Conservation (phyloP, 2,797 vertebrate genomes). For the Rhyacichthys aspro region DNA sequence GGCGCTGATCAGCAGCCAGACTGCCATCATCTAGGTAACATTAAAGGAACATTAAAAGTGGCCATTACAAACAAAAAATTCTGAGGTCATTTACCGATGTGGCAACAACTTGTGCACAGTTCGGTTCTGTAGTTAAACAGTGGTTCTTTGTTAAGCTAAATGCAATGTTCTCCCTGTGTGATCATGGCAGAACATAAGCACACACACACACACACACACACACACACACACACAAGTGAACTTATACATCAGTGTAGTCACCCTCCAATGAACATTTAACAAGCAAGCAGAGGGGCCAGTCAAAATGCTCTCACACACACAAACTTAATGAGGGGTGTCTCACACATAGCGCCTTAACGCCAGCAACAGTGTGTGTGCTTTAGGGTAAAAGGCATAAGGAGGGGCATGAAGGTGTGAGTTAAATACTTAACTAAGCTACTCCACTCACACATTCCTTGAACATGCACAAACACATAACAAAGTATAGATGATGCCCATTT, state of each 20-base stretch:
- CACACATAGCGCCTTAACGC: constrained; percentile 51
- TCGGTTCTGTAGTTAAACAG: constrained; percentile 67
- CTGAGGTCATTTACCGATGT: constrained; percentile 11
- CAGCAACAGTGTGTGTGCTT: constrained; percentile 41
- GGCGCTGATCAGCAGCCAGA: too few species aligned
- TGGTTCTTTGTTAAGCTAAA: constrained; percentile 79
- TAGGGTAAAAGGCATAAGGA: background rate
- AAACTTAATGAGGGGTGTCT: constrained; percentile 67
- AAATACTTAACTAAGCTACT: constrained; percentile 59
- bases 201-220: constrained; percentile 57
- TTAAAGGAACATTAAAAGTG: background rate
- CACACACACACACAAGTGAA: constrained; percentile 31
- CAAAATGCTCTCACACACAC: constrained; percentile 49
- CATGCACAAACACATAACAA: constrained; percentile 26
- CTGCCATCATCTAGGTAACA: background rate
- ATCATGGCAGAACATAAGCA: constrained; percentile 75
- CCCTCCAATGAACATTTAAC: constrained; percentile 59
- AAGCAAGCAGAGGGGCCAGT: constrained; percentile 43
- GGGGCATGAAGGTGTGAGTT: constrained; percentile 47
- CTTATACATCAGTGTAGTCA: constrained; percentile 44
- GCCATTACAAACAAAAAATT: background rate
- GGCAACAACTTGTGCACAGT: background rate
- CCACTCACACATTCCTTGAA: constrained; percentile 37
- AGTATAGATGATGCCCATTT: too few species aligned
- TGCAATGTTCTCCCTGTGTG: constrained; percentile 76